Evolutionary conservation across 1,140 invertebrate species (phyloP).

Genomic region (Portunus trituberculatus): DNA sequence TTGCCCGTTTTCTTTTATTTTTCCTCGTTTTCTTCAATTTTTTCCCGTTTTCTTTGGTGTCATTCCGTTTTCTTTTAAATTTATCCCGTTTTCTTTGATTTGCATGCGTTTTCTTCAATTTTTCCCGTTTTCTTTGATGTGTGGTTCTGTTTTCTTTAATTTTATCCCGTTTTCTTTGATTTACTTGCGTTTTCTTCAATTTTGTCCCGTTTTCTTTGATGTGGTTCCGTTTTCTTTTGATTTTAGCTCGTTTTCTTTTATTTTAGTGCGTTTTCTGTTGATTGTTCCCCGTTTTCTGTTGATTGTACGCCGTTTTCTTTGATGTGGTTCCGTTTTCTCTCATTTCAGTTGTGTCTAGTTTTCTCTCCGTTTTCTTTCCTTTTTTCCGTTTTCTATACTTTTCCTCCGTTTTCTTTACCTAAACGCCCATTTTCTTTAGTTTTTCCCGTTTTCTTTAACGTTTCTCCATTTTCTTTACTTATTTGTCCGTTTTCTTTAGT

Average conservation of each 20-base stretch:
- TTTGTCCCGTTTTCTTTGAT: neutral
- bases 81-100: neutral
- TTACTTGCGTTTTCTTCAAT: neutral
- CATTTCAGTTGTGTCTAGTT: neutral
- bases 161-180: neutral
- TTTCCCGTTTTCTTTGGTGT: neutral
- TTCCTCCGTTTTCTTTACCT: neutral
- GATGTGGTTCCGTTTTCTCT: neutral
- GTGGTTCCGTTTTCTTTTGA: neutral
- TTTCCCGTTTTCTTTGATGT: neutral
- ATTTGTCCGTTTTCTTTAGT: neutral
- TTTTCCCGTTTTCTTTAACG: neutral
- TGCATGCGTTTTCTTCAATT: neutral
- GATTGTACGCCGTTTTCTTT: neutral
- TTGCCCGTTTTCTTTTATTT: neutral
- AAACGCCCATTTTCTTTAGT: neutral
- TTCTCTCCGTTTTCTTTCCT: neutral
- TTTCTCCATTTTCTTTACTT: neutral
- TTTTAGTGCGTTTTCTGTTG: neutral
- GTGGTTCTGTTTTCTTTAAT: neutral
- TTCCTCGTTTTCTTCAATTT: neutral
- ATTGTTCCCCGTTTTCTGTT: neutral
- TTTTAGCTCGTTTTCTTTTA: neutral
- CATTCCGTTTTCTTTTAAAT: neutral
- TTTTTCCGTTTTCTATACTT: neutral